Percentiles rank a stretch among this genome's conserved stretches.
phyloP scores from a whole-genome alignment of 37 sponge, comb jelly and placozoan species.

The Crambe crambe region DNA sequence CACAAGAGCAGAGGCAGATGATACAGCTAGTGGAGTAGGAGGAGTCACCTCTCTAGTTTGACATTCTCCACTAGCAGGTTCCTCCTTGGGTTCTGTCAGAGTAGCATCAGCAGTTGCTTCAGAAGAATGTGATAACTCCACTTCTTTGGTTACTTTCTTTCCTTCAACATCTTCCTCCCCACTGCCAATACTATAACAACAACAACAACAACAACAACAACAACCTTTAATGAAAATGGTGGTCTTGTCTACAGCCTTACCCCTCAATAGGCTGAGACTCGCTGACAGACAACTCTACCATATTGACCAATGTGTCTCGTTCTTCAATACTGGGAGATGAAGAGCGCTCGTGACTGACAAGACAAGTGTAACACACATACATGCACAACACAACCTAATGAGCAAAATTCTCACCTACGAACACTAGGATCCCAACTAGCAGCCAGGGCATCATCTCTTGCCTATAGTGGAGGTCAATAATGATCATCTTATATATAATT shows the following conservation, averaged over 20 bases:
- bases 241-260: no score
- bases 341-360: not conserved
- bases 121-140: not conserved
- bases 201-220: not conserved
- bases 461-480: conserved; percentile 4
- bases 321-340: conserved; percentile 4
- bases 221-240: not conserved
- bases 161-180: not conserved
- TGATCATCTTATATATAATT: not conserved
- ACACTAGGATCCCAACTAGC: conserved; percentile 34
- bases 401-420: not conserved
- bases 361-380: not conserved
- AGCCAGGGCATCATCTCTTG: conserved; percentile 72
- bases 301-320: not conserved
- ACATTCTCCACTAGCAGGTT: not conserved
- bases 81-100: not conserved
- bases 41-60: not conserved
- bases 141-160: not conserved
- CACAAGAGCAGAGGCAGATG: not conserved
- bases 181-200: not conserved
- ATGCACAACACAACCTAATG: not conserved
- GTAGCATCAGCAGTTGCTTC: not conserved
- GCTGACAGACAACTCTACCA: conserved; percentile 20
- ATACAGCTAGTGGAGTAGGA: conserved; percentile 15
- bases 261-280: conserved; percentile 24